Evolutionary conservation across 2,888 invertebrate genomes (phyloP).

Genomic region (Drosophila seclusa): DNA sequence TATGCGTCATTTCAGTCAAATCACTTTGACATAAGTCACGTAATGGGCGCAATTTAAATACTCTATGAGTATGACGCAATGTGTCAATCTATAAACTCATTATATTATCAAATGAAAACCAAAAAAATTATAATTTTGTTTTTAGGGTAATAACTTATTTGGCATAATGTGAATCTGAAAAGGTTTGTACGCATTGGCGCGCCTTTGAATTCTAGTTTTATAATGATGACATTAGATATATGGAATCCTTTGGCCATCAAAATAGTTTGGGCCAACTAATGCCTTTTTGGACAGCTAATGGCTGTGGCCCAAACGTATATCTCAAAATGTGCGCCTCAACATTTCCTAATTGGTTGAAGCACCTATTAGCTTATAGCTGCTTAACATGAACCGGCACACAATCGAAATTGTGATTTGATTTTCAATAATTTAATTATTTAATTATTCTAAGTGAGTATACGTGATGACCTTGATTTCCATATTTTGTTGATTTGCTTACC

Average conservation of each 20-base stretch:
- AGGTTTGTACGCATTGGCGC: conserved; percentile 17
- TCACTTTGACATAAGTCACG: not conserved
- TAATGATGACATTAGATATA: conserved; percentile 22
- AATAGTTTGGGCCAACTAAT: conserved; percentile 23
- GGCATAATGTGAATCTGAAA: conserved; percentile 29
- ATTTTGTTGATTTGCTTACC: not conserved
- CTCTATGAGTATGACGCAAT: conserved; percentile 37
- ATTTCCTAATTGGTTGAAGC: conserved; percentile 42
- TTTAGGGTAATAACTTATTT: conserved; percentile 35
- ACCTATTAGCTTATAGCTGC: conserved; percentile 39
- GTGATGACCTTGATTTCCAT: not conserved
- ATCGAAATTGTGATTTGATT: not conserved
- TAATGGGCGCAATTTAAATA: conserved; percentile 12
- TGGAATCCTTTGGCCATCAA: conserved; percentile 20
- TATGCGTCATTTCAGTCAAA: conserved; percentile 8
- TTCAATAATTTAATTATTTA: conserved; percentile 2
- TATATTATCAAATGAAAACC: conserved; percentile 2
- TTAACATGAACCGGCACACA: conserved; percentile 37
- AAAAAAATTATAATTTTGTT: conserved; percentile 15
- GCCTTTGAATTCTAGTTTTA: conserved; percentile 10
- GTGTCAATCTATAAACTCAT: conserved; percentile 8
- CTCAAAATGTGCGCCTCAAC: conserved; percentile 20
- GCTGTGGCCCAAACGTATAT: conserved; percentile 22
- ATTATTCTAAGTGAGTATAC: conserved; percentile 7
- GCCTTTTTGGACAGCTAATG: conserved; percentile 38